Percentiles rank a stretch among this genome's conserved stretches.
Conservation (phyloP, 1,140 invertebrate species). For the Grapholita molesta region DNA sequence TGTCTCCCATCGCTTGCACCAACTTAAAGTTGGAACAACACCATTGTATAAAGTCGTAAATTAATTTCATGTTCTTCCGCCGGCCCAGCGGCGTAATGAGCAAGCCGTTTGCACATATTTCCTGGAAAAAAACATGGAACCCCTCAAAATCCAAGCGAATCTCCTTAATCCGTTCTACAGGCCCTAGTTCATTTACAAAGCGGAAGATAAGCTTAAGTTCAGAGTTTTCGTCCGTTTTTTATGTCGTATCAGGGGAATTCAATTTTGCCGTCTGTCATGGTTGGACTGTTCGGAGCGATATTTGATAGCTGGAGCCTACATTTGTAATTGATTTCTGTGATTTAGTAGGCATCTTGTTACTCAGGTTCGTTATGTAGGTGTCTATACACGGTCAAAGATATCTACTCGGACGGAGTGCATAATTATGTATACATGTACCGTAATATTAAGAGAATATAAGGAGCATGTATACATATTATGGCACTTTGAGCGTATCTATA, state of each 20-base stretch:
- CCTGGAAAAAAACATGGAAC: slow-evolving; percentile 27
- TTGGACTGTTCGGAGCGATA: slow-evolving; percentile 25
- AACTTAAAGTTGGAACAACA: slow-evolving; percentile 18
- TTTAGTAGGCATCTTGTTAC: too few relatives aligned
- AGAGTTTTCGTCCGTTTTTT: slow-evolving; percentile 19
- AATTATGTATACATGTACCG: too few relatives aligned
- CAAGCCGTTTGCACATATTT: slow-evolving; percentile 41
- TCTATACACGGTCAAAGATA: too few relatives aligned
- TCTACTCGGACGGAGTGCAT: too few relatives aligned
- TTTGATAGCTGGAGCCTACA: not conserved
- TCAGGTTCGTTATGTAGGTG: too few relatives aligned
- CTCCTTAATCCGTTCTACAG: slow-evolving; percentile 44
- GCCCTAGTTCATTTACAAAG: slow-evolving; percentile 44
- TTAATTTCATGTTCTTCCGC: slow-evolving; percentile 41
- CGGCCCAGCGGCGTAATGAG: slow-evolving; percentile 29
- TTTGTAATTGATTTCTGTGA: not conserved
- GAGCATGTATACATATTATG: too few relatives aligned
- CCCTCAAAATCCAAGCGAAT: slow-evolving; percentile 29
- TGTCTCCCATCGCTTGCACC: not conserved
- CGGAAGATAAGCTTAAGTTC: slow-evolving; percentile 32
- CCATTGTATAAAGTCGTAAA: slow-evolving; percentile 49
- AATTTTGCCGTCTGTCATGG: slow-evolving; percentile 17
- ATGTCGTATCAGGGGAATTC: not conserved
- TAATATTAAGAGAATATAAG: too few relatives aligned
- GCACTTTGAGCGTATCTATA: too few relatives aligned